Percentiles rank a stretch among this genome's conserved stretches.
Conservation (phyloP, 2,888 invertebrate genomes). For the Eupsilia transversa region DNA sequence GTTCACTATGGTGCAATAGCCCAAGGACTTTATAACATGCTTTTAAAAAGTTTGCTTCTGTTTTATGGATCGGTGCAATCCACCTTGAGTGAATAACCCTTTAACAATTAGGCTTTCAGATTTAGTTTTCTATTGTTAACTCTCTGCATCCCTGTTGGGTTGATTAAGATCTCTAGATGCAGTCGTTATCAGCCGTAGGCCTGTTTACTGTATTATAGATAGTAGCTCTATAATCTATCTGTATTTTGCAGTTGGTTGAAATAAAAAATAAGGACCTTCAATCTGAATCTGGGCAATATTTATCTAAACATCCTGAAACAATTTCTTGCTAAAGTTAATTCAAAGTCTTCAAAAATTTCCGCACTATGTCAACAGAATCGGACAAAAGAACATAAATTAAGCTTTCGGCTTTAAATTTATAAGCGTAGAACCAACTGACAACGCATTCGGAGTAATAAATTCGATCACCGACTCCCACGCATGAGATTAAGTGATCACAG, state of each 20-base stretch:
- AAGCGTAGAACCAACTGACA: conserved; percentile 24
- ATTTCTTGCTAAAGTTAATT: background rate
- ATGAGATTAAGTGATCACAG: conserved; percentile 41
- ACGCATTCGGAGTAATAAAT: conserved; percentile 42
- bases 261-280: background rate
- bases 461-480: conserved; percentile 58
- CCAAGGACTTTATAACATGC: background rate
- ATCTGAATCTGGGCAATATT: background rate
- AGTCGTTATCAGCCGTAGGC: background rate
- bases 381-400: conserved; percentile 34
- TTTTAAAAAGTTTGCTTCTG: background rate
- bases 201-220: background rate
- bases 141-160: background rate
- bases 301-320: background rate
- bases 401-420: conserved; percentile 23
- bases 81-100: background rate
- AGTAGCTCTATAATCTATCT: background rate
- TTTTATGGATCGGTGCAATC: conserved; percentile 3
- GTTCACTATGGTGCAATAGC: background rate
- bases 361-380: conserved; percentile 6
- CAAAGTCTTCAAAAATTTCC: background rate
- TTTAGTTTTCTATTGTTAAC: background rate
- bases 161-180: background rate
- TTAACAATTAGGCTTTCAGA: background rate
- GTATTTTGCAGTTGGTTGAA: background rate